phyloP scores from a whole-genome alignment of 1,140 invertebrate species.

The Apis laboriosa region DNA sequence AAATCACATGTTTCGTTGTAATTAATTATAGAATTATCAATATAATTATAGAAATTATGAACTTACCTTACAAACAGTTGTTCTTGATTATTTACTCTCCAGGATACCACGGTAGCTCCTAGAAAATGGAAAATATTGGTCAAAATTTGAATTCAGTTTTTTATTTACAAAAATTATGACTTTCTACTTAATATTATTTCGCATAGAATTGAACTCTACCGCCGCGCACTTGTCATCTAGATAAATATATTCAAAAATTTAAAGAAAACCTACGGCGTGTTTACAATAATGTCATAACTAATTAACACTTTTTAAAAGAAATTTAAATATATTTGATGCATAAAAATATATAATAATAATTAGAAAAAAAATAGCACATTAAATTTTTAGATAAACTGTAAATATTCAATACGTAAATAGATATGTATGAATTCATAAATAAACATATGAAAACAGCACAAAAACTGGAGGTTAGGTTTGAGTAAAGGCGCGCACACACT shows the following conservation, averaged over 20 bases:
- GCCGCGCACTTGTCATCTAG: not conserved
- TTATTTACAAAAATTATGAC: not conserved
- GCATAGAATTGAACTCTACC: not conserved
- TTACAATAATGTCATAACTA: not conserved
- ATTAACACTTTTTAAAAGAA: not conserved
- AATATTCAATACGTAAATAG: not conserved
- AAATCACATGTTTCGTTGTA: not conserved
- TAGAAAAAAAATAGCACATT: not conserved
- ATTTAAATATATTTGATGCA: too few relatives aligned
- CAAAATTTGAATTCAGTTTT: slow-evolving; percentile 13
- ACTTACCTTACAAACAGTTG: slow-evolving; percentile 95
- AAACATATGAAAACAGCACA: slow-evolving; percentile 18
- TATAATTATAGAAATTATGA: not conserved
- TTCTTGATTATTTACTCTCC: slow-evolving; percentile 96
- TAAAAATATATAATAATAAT: too few relatives aligned
- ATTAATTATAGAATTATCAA: not conserved
- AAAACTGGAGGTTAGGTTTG: slow-evolving; percentile 46
- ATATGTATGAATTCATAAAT: not conserved
- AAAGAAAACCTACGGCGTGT: slow-evolving; percentile 14
- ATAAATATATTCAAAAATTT: slow-evolving; percentile 3
- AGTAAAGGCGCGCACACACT: slow-evolving; percentile 49
- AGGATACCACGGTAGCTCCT: slow-evolving; percentile 97
- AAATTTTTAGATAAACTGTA: not conserved
- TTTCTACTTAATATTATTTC: not conserved
- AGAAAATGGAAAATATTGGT: slow-evolving; percentile 74